Base-by-base conservation (phyloP, 2,888 invertebrate species). In the Lasioglossum morio region DNA sequence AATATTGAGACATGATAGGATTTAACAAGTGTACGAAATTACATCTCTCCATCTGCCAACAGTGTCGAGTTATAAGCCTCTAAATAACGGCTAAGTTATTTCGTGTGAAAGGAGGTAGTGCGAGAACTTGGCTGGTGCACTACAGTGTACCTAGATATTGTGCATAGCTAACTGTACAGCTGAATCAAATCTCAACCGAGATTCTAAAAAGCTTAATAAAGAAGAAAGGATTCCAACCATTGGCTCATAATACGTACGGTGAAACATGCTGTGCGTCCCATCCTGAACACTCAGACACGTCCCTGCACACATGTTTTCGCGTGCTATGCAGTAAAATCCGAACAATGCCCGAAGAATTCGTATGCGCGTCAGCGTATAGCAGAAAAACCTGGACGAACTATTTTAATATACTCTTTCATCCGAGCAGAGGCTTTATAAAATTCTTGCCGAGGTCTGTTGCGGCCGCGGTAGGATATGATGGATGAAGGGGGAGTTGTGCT, bases 361-460 rank as follows among this genome's bases (percentile, higher is more conserved):
- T 10, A 27, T 74, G 34, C 23, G 53, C 8, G 34, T 48, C 10
- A 8, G 19, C 27, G n/a, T 23, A 48, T 14, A 37, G 23, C 30
- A 43, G 57, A 77, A 77, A 79, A 83, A 80, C 74, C 46, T 69
- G 60, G 70, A n/a, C 10, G n/a, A 79, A 83, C 86, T 79, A 77
- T 86, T 79, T 85, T 78, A 73, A 86, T 81, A 63, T 60, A 78
- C 57, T 30, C 23, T 53, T 53, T 27, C 16, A 53, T 40, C 46
- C 2, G 37, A n/a, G 57, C 57, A 12, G 37, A 4, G 70, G 72
- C 74, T 79, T 43, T 66, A 69, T 69, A 81, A 69, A 82, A 82
- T 79, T 79, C 77, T 57, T 57, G 14, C 19, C 72, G 23, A 34
- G 27, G 16, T 53, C 7, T 63, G 63, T 30, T 16, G 30, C 63